Percentiles rank a stretch among this genome's conserved stretches.
phyloP scores from a whole-genome alignment of 2,888 invertebrate genomes.

The Lissonota sp. region DNA sequence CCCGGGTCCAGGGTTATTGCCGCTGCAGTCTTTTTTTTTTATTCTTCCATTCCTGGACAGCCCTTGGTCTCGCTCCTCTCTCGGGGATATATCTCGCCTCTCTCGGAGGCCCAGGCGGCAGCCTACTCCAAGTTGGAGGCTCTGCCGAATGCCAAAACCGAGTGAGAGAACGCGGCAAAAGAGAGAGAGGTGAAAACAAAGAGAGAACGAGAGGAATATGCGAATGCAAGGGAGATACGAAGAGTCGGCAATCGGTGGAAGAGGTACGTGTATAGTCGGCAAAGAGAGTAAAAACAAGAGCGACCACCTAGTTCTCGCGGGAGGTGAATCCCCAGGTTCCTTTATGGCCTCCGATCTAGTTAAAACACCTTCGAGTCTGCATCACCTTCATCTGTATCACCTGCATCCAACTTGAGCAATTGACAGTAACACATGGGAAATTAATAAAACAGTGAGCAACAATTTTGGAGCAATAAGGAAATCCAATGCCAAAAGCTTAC shows the following conservation, averaged over 20 bases:
- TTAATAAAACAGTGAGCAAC: too few relatives aligned
- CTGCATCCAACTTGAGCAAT: too few relatives aligned
- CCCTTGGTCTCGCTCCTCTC: slow-evolving; percentile 66
- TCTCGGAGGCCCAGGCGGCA: slow-evolving; percentile 37
- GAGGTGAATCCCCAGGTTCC: slow-evolving; percentile 52
- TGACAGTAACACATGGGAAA: too few relatives aligned
- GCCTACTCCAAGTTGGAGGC: slow-evolving; percentile 38
- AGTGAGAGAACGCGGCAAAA: neutral
- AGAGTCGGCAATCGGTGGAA: slow-evolving; percentile 54
- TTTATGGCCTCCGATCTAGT: slow-evolving; percentile 71
- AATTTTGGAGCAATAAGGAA: too few relatives aligned
- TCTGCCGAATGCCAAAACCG: slow-evolving; percentile 54
- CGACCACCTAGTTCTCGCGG: slow-evolving; percentile 75
- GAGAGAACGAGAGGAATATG: slow-evolving; percentile 16
- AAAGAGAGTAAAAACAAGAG: slow-evolving; percentile 70
- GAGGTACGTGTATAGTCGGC: slow-evolving; percentile 33
- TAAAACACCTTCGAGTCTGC: slow-evolving; percentile 58
- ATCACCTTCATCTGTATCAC: slow-evolving; percentile 6
- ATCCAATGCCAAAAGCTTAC: too few relatives aligned
- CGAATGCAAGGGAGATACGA: slow-evolving; percentile 51
- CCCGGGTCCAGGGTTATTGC: slow-evolving; percentile 63
- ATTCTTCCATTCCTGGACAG: slow-evolving; percentile 66
- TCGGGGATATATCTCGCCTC: slow-evolving; percentile 60
- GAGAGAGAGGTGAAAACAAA: slow-evolving; percentile 3
- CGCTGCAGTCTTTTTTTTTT: slow-evolving; percentile 56